Percentiles rank a stretch among this genome's conserved stretches.
Conservation (phyloP, 2,113 vertebrate genomes). For the Onychorhynchus coronatus region DNA sequence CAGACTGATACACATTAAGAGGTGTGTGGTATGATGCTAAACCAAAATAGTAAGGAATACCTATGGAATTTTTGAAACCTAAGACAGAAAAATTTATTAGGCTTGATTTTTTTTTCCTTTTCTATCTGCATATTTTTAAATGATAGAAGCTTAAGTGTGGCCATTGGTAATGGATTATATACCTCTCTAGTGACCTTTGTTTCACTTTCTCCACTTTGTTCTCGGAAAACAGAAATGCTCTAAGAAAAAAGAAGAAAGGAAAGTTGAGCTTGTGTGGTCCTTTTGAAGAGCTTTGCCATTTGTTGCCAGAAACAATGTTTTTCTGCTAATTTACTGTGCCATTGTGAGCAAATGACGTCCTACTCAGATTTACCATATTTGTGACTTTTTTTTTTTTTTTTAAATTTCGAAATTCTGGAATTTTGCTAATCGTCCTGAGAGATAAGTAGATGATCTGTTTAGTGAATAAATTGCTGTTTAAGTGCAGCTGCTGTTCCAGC, state of each 20-base stretch:
- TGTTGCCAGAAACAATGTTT: not conserved
- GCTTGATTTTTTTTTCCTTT: not conserved
- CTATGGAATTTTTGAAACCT: not conserved
- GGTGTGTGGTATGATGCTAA: not conserved
- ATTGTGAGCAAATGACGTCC: not conserved
- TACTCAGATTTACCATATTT: not conserved
- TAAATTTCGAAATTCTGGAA: not conserved
- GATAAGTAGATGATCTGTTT: not conserved
- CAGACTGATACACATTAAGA: fast-evolving
- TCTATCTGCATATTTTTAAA: not conserved
- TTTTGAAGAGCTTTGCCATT: not conserved
- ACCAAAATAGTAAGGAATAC: not conserved
- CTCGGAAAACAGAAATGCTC: not conserved
- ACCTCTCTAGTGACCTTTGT: not conserved
- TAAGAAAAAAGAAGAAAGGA: not conserved
- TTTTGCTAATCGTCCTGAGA: not conserved
- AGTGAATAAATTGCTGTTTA: not conserved
- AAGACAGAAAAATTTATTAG: not conserved
- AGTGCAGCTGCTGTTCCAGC: not conserved
- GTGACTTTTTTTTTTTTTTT: not conserved
- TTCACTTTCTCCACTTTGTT: not conserved
- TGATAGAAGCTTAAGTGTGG: not conserved
- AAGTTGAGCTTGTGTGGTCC: not conserved
- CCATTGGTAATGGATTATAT: not conserved
- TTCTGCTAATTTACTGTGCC: not conserved